phyloP scores from a whole-genome alignment of 2,888 invertebrate species.

The Pyrrhosoma nymphula region DNA sequence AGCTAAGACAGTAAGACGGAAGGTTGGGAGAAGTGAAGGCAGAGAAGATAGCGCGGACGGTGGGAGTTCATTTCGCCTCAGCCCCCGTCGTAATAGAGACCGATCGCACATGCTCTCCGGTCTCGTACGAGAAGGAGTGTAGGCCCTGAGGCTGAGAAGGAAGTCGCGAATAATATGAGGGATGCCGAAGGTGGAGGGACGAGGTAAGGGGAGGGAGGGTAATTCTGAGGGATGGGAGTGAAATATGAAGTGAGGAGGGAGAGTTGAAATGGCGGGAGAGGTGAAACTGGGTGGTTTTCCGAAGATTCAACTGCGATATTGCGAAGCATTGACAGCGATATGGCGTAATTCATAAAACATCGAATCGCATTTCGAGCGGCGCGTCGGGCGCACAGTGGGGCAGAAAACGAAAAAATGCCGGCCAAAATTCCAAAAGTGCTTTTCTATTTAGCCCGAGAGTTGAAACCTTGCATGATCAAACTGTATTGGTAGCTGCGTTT shows the following conservation, averaged over 20 bases:
- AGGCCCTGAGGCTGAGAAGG: background rate
- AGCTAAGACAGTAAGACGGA: background rate
- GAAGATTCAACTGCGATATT: too few species aligned
- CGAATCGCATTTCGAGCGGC: too few species aligned
- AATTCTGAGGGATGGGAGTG: background rate
- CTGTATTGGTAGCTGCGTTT: too few species aligned
- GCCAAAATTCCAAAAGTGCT: too few species aligned
- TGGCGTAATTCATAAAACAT: too few species aligned
- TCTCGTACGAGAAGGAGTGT: background rate
- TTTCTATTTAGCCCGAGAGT: too few species aligned
- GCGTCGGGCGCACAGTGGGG: too few species aligned
- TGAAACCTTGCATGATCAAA: too few species aligned
- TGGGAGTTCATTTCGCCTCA: background rate
- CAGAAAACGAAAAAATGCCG: too few species aligned
- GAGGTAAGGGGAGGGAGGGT: too few species aligned
- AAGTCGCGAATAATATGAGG: background rate
- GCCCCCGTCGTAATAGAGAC: background rate
- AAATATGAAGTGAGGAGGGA: background rate
- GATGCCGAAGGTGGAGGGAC: background rate
- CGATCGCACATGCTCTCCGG: background rate
- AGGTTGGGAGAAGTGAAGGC: background rate
- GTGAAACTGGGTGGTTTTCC: too few species aligned
- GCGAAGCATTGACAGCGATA: too few species aligned
- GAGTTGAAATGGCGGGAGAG: background rate
- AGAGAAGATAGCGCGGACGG: background rate